These are phyloP conservation scores for Archips crataeganus DNA, from an alignment of 2,888 invertebrate genomes.

Conservation along the genomic window DNA sequence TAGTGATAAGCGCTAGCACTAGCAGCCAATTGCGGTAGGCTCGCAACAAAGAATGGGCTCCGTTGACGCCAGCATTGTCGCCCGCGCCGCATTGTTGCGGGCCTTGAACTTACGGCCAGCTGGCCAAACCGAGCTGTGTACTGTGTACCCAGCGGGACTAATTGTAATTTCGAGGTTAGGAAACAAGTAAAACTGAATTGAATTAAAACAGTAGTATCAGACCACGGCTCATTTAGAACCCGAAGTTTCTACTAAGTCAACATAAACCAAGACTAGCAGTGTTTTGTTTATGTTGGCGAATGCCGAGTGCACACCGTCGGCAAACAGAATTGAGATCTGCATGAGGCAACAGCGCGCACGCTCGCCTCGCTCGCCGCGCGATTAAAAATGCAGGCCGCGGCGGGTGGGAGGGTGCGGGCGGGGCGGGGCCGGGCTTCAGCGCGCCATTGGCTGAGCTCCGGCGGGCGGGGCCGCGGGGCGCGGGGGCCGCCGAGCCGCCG, in stretches of 20 bases:
- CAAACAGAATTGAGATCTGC: constrained; percentile 83
- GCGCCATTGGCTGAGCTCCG: constrained; percentile 44
- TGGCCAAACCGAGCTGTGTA: constrained; percentile 49
- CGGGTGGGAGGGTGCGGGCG: constrained; percentile 64
- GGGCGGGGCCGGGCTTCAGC: constrained; percentile 43
- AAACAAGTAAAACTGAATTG: constrained; percentile 16
- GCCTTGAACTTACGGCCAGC: constrained; percentile 77
- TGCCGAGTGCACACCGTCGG: constrained; percentile 78
- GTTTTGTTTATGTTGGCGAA: constrained; percentile 70
- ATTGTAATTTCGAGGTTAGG: constrained; percentile 23
- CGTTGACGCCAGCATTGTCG: constrained; percentile 44
- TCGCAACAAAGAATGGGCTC: constrained; percentile 46
- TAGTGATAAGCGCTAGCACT: constrained; percentile 35
- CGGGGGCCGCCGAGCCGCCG: constrained; percentile 68
- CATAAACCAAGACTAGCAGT: constrained; percentile 43
- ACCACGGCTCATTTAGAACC: not conserved
- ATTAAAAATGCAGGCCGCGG: constrained; percentile 83
- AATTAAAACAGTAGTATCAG: not conserved
- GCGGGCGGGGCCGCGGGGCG: constrained; percentile 52
- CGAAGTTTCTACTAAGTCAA: constrained; percentile 10
- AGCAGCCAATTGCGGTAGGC: constrained; percentile 45
- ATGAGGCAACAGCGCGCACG: constrained; percentile 74
- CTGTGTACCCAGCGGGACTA: constrained; percentile 11
- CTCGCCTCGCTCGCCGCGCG: constrained; percentile 77
- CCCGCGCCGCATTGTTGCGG: constrained; percentile 58